These are phyloP conservation scores for Drosophila hydei DNA, from an alignment of 1,140 invertebrate species.

Conservation along the genomic window DNA sequence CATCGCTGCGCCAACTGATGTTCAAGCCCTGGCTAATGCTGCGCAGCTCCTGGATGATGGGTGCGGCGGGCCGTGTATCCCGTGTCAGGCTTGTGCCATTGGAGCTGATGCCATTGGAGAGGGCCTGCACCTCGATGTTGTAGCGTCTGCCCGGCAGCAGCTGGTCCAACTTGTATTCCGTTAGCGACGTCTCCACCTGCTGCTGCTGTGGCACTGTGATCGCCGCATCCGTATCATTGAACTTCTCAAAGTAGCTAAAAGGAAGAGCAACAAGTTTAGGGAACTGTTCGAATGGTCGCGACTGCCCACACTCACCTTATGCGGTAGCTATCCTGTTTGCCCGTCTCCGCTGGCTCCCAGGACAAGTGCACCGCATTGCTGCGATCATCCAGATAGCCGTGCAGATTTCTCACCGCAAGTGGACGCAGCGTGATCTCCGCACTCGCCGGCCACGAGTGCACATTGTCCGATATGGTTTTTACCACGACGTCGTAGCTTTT, in stretches of 20 bases:
- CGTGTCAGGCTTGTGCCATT: slow-evolving; percentile 89
- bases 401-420: slow-evolving; percentile 88
- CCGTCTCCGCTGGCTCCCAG: slow-evolving; percentile 90
- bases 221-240: slow-evolving; percentile 89
- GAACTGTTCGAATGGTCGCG: neutral
- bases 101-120: slow-evolving; percentile 92
- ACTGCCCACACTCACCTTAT: slow-evolving; percentile 82
- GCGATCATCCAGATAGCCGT: slow-evolving; percentile 86
- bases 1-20: slow-evolving; percentile 96
- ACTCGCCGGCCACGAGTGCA: slow-evolving; percentile 94
- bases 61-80: slow-evolving; percentile 92
- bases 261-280: neutral
- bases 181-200: slow-evolving; percentile 86
- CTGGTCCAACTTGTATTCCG: slow-evolving; percentile 88
- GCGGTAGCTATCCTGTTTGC: slow-evolving; percentile 93
- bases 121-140: slow-evolving; percentile 91
- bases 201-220: slow-evolving; percentile 79
- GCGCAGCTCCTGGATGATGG: slow-evolving; percentile 93
- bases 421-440: slow-evolving; percentile 93
- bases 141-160: slow-evolving; percentile 95
- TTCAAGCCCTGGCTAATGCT: slow-evolving; percentile 90
- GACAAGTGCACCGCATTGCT: slow-evolving; percentile 89
- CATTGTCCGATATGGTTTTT: slow-evolving; percentile 96
- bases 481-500: slow-evolving; percentile 94
- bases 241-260: slow-evolving; percentile 91